Evolutionary conservation across 2,113 vertebrate genomes (phyloP).

Genomic region (Diadophis punctatus): DNA sequence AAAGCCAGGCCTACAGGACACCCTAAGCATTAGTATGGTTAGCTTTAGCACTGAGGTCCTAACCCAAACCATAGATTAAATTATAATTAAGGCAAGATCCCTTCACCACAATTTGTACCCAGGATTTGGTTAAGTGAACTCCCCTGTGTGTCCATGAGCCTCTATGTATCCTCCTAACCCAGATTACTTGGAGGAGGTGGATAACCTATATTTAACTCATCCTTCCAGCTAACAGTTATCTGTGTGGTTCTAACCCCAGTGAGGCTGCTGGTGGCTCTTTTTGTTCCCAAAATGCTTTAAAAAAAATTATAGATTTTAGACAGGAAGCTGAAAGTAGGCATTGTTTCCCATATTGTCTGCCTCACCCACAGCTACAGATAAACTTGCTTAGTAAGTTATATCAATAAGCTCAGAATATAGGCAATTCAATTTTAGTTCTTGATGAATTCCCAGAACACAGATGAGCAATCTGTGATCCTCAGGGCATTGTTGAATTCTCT

Average conservation of each 20-base stretch:
- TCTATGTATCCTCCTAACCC: not conserved
- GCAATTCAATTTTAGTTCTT: not conserved
- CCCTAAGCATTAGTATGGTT: not conserved
- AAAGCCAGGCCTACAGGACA: no score
- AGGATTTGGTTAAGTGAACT: not conserved
- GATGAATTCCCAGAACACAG: not conserved
- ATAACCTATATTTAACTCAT: not conserved
- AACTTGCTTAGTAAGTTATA: not conserved
- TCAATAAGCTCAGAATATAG: not conserved
- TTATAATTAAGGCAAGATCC: not conserved
- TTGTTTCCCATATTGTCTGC: not conserved
- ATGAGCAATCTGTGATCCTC: not conserved
- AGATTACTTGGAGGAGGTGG: not conserved
- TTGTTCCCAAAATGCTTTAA: not conserved
- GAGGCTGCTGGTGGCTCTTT: not conserved
- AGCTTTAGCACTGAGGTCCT: not conserved
- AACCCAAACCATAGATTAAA: not conserved
- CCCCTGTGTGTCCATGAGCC: not conserved
- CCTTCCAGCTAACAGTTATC: not conserved
- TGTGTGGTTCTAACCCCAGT: not conserved
- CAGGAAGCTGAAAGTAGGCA: not conserved
- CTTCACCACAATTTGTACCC: not conserved
- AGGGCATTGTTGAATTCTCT: not conserved
- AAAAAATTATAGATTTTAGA: not conserved
- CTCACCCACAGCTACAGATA: not conserved